Evolutionary conservation across 2,888 invertebrate species (phyloP), one percentile per base, ranked within the genome.

Genomic region (Cerceris rybyensis): DNA sequence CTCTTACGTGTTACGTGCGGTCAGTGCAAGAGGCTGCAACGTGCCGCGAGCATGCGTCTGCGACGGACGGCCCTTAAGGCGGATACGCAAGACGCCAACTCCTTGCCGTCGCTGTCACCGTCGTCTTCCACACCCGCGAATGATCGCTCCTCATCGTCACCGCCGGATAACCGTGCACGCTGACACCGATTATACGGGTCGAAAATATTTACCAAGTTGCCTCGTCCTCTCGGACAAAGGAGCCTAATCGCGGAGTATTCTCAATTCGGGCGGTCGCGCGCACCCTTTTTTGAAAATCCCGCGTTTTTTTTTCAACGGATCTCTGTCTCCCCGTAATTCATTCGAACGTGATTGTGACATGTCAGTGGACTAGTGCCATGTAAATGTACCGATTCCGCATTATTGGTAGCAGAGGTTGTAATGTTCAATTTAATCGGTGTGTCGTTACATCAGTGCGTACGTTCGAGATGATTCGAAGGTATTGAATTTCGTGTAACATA

Each of bases 21-120:
- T 86, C 86, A 86, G 86, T 86, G 86, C 87, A 81, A 83, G 86
- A 85, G 85, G 78, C 83, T 87, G 83, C 83, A 64, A 86, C 87
- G 86, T 82, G 86, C 82, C 87, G 85, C 87, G 85, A 82, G 87
- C 87, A 86, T 87, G 85, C 85, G 82, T 87, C 78, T 77, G 78
- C 83, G 80, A 83, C 85, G 81, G 74, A 78, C 82, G 61, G 82
- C 85, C 86, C 81, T 86, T 86, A 76, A 86, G 85, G 84, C 84
- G 81, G 78, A 82, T 68, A 79, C 72, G 76, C 82, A 83, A 61
- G 72, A 85, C 83, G 80, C 76, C 82, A 83, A 85, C 81, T 78
- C 81, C 73, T 75, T 75, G 67, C 60, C 76, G 70, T 79, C 66
- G 71, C 58, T 67, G 63, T 70, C 71, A 68, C 16, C 65, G 64